Evolutionary conservation across 1,140 invertebrate genomes (phyloP).

Genomic region (Dendrolimus kikuchii): DNA sequence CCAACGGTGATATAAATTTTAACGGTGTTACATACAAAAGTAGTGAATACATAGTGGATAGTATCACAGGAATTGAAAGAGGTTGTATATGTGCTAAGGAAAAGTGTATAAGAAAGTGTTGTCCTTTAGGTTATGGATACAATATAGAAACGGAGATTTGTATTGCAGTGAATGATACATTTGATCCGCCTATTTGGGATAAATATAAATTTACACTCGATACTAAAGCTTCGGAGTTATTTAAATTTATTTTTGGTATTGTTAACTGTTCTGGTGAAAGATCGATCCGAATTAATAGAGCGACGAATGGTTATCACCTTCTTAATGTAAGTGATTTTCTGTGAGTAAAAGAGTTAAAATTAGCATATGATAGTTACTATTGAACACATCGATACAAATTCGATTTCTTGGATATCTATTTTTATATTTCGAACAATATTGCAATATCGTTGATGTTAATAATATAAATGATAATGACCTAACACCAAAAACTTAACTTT

Average conservation of each 20-base stretch:
- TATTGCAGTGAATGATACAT: slow-evolving; percentile 12
- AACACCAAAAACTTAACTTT: too few species aligned
- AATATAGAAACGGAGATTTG: slow-evolving; percentile 15
- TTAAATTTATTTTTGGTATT: slow-evolving; percentile 24
- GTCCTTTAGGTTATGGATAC: slow-evolving; percentile 25
- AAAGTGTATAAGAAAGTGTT: slow-evolving; percentile 33
- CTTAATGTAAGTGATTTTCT: too few species aligned
- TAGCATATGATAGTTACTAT: too few species aligned
- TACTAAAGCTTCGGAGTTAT: slow-evolving; percentile 17
- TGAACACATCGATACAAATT: too few species aligned
- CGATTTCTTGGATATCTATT: too few species aligned
- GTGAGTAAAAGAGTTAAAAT: too few species aligned
- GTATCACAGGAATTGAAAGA: slow-evolving; percentile 11
- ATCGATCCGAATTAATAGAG: too few species aligned
- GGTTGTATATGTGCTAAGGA: slow-evolving; percentile 32
- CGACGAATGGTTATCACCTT: too few species aligned
- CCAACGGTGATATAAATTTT: slow-evolving; percentile 21
- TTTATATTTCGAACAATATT: too few species aligned
- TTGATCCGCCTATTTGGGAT: slow-evolving; percentile 26
- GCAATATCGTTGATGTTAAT: too few species aligned
- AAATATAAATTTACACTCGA: slow-evolving; percentile 14
- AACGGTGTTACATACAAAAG: slow-evolving; percentile 19
- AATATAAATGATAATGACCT: too few species aligned
- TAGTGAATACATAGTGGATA: slow-evolving; percentile 28
- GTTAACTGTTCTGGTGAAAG: slow-evolving; percentile 18